Conservation (phyloP, 2,888 invertebrate species). For the Nomada goodeniana region DNA sequence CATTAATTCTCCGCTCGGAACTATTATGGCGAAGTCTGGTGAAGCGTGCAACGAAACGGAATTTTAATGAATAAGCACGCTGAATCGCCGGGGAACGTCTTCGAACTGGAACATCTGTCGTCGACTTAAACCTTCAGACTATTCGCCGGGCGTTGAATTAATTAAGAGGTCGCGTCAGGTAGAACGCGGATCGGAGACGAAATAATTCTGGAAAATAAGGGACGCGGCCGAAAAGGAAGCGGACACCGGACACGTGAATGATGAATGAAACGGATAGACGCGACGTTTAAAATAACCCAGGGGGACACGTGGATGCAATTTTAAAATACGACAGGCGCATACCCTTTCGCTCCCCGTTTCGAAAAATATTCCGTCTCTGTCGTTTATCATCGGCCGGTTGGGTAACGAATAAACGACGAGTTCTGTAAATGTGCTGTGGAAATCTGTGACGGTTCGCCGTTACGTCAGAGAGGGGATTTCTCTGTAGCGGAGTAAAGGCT, state of each 20-base stretch:
- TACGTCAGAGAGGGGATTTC: conserved; percentile 11
- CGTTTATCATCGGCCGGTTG: background rate
- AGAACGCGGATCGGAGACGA: background rate
- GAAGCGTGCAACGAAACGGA: no score
- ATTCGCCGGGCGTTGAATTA: background rate
- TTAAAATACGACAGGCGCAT: background rate
- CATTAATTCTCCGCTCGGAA: no score
- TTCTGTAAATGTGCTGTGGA: background rate
- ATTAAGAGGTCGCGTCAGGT: background rate
- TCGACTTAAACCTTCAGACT: background rate
- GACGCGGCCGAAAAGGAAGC: background rate
- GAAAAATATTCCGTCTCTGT: background rate
- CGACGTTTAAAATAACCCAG: background rate
- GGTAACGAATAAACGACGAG: background rate
- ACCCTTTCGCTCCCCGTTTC: no score
- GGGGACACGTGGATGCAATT: background rate
- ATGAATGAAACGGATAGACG: background rate
- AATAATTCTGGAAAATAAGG: background rate
- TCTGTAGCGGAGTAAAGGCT: conserved; percentile 10
- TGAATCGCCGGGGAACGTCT: no score
- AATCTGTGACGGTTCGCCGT: conserved; percentile 3
- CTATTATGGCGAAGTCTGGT: no score
- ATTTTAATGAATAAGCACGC: no score
- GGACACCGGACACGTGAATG: background rate
- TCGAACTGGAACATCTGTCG: no score